Evolutionary conservation across 2,113 vertebrate genomes (phyloP).

Genomic region (Ceuthmochares aereus): DNA sequence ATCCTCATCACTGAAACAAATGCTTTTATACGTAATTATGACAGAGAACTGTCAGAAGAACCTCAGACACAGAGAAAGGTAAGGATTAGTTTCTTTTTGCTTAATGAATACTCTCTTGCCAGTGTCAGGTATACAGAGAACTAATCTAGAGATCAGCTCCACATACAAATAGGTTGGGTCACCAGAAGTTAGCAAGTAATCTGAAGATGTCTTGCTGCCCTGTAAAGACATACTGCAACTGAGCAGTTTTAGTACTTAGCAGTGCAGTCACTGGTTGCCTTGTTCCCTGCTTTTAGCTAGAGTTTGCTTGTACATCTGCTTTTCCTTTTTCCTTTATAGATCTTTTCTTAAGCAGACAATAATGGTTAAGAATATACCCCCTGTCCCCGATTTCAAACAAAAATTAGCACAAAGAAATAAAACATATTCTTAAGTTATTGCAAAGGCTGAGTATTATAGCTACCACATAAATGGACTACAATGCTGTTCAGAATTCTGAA

Average conservation of each 20-base stretch:
- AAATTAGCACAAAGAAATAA: not conserved
- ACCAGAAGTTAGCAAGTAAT: not conserved
- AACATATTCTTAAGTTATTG: not conserved
- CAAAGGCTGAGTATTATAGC: not conserved
- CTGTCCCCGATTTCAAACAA: not conserved
- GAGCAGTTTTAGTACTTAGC: rapidly evolving
- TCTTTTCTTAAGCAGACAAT: not conserved
- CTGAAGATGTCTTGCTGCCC: not conserved
- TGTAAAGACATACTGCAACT: not conserved
- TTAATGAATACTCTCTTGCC: not conserved
- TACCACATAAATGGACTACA: not conserved
- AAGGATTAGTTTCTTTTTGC: not conserved
- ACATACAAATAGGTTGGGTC: not conserved
- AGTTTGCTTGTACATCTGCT: not conserved
- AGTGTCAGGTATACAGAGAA: not conserved
- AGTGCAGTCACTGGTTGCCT: not conserved
- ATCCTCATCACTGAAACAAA: not conserved
- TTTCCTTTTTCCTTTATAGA: not conserved
- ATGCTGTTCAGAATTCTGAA: not conserved
- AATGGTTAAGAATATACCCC: not conserved
- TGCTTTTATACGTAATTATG: not conserved
- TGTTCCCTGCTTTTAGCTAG: not conserved
- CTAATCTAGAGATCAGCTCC: not conserved
- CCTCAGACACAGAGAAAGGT: not conserved
- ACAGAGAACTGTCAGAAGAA: not conserved